Base-by-base conservation (phyloP, 1,140 invertebrate genomes). In the Propsilocerus akamusi region DNA sequence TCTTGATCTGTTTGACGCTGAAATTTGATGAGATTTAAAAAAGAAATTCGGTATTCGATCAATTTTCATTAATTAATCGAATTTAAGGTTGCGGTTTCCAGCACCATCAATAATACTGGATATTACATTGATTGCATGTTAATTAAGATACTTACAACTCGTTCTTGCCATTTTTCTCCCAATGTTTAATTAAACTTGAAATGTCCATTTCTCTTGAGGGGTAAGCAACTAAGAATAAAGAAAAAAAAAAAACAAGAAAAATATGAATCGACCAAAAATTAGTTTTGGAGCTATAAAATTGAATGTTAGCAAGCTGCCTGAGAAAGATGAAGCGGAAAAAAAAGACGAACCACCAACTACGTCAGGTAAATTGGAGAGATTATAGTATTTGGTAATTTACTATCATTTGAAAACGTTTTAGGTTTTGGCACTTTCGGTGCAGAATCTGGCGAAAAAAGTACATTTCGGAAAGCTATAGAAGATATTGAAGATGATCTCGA, bases 401-500 rank as follows among this genome's bases (percentile, higher is more conserved):
- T 25, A n/a, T n/a, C 17, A 25, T 47, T 26, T 24, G 0, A n/a
- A 41, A 41, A 17, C 8, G 11, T 49, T n/a, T 63, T 68, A 4
- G 76, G 76, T 12, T 81, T 81, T 52, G 77, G 77, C 20, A 77
- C 69, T 37, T 77, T 79, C 54, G 75, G 75, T 2, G 70, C 71
- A 47, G 28, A 51, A 20, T 62, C 70, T 47, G 63, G 59, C 14
- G 67, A 66, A 4, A 67, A 65, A 22, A 70, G 74, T 55, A 50
- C 48, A 24, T 12, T 52, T 0, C 59, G 66, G 28, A 68, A 64
- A 48, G 66, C 69, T 58, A 79, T 82, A n/a, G 73, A 75, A 55
- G 73, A 76, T 55, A 72, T 82, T 2, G 71, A 80, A 20, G 78
- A 82, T 17, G 81, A 84, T 54, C 62, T 74, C 23, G 81, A 84